Evolutionary conservation across 2,797 vertebrate genomes (phyloP).

Genomic region (Schizopygopsis pylzovi): DNA sequence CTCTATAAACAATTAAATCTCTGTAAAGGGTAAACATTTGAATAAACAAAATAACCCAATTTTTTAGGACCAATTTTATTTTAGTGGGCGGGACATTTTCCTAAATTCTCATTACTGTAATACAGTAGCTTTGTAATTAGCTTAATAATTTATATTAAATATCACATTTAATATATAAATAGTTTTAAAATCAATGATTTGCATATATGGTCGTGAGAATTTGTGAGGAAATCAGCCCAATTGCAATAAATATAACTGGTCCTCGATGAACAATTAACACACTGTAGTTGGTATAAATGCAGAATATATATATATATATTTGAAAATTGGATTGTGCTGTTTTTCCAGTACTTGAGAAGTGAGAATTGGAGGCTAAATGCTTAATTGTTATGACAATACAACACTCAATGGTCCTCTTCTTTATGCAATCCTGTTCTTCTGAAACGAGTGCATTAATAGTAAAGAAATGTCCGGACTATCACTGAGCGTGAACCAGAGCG

Average conservation of each 20-base stretch:
- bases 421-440: background rate
- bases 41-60: background rate
- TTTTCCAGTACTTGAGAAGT: background rate
- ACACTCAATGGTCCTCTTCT: background rate
- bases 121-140: background rate
- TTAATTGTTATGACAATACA: slow-evolving; percentile 1
- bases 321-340: background rate
- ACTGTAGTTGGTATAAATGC: background rate
- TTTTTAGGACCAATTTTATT: background rate
- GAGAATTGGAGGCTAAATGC: background rate
- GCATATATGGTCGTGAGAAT: background rate
- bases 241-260: background rate
- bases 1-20: background rate
- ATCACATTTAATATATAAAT: background rate
- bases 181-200: background rate
- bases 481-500: slow-evolving; percentile 90
- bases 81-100: background rate
- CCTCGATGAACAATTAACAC: background rate
- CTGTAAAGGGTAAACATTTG: background rate
- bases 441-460: background rate
- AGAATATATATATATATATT: background rate
- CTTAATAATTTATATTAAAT: background rate
- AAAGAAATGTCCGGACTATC: slow-evolving; percentile 56
- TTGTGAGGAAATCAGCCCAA: background rate
- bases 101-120: background rate